Conservation (phyloP, 2,797 vertebrate genomes). For the Bovichtus diacanthus region DNA sequence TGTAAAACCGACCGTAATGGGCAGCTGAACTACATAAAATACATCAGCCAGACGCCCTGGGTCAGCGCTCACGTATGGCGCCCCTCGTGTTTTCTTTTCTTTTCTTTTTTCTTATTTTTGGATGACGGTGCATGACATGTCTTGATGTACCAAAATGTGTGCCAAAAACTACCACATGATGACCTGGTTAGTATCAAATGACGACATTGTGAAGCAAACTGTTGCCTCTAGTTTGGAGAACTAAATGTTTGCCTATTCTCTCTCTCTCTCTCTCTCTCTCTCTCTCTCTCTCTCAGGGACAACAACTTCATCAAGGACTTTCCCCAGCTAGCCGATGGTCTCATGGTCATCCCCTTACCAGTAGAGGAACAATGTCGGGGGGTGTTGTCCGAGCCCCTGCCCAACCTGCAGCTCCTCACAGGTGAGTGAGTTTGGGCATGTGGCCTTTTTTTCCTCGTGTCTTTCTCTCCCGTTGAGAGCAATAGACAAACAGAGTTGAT, state of each 20-base stretch:
- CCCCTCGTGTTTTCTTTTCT: no score
- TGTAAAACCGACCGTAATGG: no score
- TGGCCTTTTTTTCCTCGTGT: not conserved
- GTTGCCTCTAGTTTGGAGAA: not conserved
- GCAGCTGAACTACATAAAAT: no score
- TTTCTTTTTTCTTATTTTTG: no score
- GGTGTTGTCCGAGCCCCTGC: slow-evolving; percentile 94
- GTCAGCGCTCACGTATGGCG: no score
- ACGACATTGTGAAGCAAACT: not conserved
- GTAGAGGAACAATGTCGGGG: slow-evolving; percentile 98
- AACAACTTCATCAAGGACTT: slow-evolving; percentile 99
- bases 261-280: not conserved
- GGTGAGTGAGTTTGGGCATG: slow-evolving; percentile 76
- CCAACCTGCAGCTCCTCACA: slow-evolving; percentile 93
- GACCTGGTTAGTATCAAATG: not conserved
- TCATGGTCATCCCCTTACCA: slow-evolving; percentile 95
- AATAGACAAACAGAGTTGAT: not conserved
- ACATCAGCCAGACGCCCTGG: no score
- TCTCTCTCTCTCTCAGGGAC: slow-evolving; percentile 85
- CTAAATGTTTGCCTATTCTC: not conserved
- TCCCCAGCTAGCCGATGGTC: slow-evolving; percentile 94
- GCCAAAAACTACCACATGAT: not conserved
- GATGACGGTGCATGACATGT: no score
- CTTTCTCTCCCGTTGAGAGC: not conserved
- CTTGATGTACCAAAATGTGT: not conserved